Evolutionary conservation across 2,113 vertebrate genomes (phyloP).

Genomic region (Rhea pennata): DNA sequence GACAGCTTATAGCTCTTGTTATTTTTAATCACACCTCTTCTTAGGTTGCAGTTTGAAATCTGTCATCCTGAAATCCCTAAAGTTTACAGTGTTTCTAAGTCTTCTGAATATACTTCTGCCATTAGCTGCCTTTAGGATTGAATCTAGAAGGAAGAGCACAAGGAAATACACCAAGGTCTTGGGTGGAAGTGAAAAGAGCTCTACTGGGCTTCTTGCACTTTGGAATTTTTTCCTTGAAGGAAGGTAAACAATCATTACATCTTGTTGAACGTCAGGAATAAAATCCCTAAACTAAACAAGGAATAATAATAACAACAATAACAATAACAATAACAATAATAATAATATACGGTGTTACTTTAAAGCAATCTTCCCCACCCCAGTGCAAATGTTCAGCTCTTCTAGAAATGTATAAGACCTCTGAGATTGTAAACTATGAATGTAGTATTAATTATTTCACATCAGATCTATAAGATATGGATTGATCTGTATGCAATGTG

Average conservation of each 20-base stretch:
- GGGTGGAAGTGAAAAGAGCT: neutral
- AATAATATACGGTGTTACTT: neutral
- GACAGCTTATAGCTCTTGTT: neutral
- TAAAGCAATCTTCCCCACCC: neutral
- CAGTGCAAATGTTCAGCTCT: neutral
- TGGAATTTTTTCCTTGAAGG: neutral
- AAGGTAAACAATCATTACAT: neutral
- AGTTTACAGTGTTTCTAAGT: conserved; percentile 38
- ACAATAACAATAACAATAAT: too few relatives aligned
- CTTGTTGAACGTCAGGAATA: neutral
- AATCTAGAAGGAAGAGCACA: conserved; percentile 24
- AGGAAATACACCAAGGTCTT: neutral
- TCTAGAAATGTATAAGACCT: neutral
- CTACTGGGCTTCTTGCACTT: neutral
- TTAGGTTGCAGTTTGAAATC: conserved; percentile 32
- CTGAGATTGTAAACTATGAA: neutral
- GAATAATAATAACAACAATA: neutral
- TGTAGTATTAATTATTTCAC: neutral
- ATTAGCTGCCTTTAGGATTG: conserved; percentile 47
- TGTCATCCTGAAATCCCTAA: conserved; percentile 50
- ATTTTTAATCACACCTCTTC: conserved; percentile 45
- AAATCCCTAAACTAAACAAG: neutral
- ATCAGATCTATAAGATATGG: neutral
- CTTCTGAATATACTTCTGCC: conserved; percentile 52
- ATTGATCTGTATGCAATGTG: neutral